Evolutionary conservation across 2,888 invertebrate species (phyloP).

Genomic region (Drosophila maculinotata): DNA sequence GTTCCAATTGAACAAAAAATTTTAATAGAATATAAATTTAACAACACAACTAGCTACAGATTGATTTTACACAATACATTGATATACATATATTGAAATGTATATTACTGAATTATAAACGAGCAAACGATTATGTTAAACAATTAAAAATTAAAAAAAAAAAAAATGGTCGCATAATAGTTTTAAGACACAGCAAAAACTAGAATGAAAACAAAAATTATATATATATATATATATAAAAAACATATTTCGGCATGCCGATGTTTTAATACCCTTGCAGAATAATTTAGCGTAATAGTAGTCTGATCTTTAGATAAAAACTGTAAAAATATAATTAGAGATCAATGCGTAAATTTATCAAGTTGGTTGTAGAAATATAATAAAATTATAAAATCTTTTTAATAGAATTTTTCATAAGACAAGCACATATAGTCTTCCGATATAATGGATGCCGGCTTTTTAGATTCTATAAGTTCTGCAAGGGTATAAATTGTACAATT

Average conservation of each 20-base stretch:
- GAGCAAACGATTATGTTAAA: conserved; percentile 28
- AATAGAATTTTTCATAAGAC: conserved; percentile 6
- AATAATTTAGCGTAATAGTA: conserved; percentile 7
- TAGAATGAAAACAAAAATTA: conserved; percentile 10
- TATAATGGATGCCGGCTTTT: conserved; percentile 3
- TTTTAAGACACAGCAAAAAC: conserved; percentile 26
- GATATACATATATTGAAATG: conserved; percentile 25
- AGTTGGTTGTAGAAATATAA: conserved; percentile 33
- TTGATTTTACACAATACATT: conserved; percentile 28
- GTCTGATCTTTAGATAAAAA: conserved; percentile 10
- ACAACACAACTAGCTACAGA: conserved; percentile 2
- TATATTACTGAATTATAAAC: conserved; percentile 30
- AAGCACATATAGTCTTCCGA: conserved; percentile 14
- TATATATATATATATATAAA: background rate
- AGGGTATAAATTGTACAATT: conserved; percentile 9
- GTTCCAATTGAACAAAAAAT: conserved; percentile 2
- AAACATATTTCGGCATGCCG: conserved; percentile 28
- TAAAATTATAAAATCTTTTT: background rate
- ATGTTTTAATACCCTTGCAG: conserved; percentile 30
- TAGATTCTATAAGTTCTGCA: conserved; percentile 22
- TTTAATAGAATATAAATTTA: background rate
- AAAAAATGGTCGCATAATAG: conserved; percentile 14
- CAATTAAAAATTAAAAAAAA: conserved; percentile 3
- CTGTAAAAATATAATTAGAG: conserved; percentile 7
- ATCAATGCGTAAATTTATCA: background rate